Evolutionary conservation across 2,888 invertebrate genomes (phyloP).

Genomic region (Nowickia ferox): DNA sequence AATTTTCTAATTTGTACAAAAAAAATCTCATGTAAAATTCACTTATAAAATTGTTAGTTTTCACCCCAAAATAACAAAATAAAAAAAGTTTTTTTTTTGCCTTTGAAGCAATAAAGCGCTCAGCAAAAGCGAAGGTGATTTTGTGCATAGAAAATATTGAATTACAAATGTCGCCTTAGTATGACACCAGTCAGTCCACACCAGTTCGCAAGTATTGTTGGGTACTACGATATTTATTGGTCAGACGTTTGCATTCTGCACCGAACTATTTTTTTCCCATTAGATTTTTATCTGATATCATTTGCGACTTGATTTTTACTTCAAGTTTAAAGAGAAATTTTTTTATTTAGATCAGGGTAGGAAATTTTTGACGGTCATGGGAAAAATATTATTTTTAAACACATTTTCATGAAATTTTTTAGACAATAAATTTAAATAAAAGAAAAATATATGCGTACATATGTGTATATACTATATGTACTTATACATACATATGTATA

Average conservation of each 20-base stretch:
- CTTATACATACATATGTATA: too few relatives aligned
- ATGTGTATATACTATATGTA: too few relatives aligned
- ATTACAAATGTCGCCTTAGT: conserved; percentile 36
- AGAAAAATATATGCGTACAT: not conserved
- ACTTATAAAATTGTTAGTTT: conserved; percentile 60
- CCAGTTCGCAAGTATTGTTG: not conserved
- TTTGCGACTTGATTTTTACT: conserved; percentile 57
- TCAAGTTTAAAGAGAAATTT: conserved; percentile 1
- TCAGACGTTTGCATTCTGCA: conserved; percentile 55
- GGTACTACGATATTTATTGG: conserved; percentile 33
- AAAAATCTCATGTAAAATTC: conserved; percentile 57
- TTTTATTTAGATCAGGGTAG: conserved; percentile 38
- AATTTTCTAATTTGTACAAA: conserved; percentile 4
- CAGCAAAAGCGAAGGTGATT: conserved; percentile 60
- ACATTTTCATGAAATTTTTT: conserved; percentile 41
- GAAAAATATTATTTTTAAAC: conserved; percentile 57
- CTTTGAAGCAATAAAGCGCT: conserved; percentile 25
- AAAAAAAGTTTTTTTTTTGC: conserved; percentile 8
- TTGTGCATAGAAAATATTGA: conserved; percentile 50
- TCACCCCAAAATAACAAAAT: conserved; percentile 62
- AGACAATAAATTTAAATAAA: conserved; percentile 36
- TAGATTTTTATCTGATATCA: conserved; percentile 69
- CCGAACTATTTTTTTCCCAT: conserved; percentile 61
- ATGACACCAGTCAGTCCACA: not conserved
- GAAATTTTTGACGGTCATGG: conserved; percentile 61